These are phyloP conservation scores for Geotrypetes seraphini DNA, from an alignment of 2,797 vertebrate species.

Conservation along the genomic window DNA sequence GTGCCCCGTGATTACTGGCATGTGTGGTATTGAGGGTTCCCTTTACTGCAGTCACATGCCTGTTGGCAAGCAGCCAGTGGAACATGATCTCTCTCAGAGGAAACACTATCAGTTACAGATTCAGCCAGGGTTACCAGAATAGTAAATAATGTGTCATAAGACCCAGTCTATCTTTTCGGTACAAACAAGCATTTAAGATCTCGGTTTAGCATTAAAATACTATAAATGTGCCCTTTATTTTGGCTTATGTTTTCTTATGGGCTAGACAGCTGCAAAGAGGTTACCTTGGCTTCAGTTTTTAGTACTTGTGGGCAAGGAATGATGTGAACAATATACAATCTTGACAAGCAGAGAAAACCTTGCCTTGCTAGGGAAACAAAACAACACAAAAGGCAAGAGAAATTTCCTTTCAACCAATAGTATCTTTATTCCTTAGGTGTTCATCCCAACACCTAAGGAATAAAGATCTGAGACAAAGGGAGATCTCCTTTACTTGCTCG, in stretches of 20 bases:
- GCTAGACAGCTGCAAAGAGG: too few species aligned
- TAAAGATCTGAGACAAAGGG: too few species aligned
- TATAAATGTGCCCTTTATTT: background rate
- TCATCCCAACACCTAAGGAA: too few species aligned
- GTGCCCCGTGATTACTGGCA: conserved; percentile 29
- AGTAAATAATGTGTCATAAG: conserved; percentile 74
- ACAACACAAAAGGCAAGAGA: too few species aligned
- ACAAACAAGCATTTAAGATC: conserved; percentile 46
- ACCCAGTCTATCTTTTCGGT: conserved; percentile 39
- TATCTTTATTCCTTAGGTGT: too few species aligned
- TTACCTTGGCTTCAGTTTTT: too few species aligned
- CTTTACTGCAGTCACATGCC: conserved; percentile 73
- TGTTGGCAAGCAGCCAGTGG: conserved; percentile 61
- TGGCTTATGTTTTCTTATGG: conserved; percentile 6
- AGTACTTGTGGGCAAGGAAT: too few species aligned
- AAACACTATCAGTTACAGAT: conserved; percentile 68
- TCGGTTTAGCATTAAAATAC: background rate
- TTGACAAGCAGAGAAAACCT: too few species aligned
- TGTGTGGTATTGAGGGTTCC: conserved; percentile 46
- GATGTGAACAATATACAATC: too few species aligned
- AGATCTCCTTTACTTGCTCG: too few species aligned
- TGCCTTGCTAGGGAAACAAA: too few species aligned
- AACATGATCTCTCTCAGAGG: conserved; percentile 59
- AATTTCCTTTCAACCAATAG: too few species aligned
- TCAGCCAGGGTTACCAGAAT: conserved; percentile 74